Percentiles rank a stretch among this genome's conserved stretches.
Conservation (phyloP, 2,888 invertebrate species). For the Glaucopsyche alexis region DNA sequence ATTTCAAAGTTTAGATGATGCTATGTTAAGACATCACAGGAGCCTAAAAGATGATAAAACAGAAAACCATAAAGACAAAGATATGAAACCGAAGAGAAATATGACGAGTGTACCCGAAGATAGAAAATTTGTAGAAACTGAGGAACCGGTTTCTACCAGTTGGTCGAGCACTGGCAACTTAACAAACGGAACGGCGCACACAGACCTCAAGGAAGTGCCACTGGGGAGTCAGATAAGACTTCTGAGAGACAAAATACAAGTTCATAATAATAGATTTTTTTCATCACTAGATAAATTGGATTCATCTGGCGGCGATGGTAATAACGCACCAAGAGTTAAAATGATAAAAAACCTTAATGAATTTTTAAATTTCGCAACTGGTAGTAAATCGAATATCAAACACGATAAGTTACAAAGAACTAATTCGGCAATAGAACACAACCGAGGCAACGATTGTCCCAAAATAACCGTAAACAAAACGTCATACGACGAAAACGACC, state of each 20-base stretch:
- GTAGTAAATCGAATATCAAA: slow-evolving; percentile 72
- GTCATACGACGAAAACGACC: slow-evolving; percentile 57
- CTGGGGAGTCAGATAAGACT: slow-evolving; percentile 68
- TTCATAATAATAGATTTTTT: slow-evolving; percentile 75
- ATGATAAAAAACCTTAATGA: slow-evolving; percentile 91
- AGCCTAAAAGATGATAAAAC: slow-evolving; percentile 48
- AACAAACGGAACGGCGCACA: slow-evolving; percentile 58
- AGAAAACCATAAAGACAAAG: slow-evolving; percentile 45
- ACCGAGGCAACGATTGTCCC: slow-evolving; percentile 56
- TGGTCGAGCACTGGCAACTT: slow-evolving; percentile 65
- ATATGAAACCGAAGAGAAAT: slow-evolving; percentile 52
- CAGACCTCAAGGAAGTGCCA: slow-evolving; percentile 57
- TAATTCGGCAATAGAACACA: slow-evolving; percentile 59
- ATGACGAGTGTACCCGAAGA: slow-evolving; percentile 70
- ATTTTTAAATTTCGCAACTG: slow-evolving; percentile 87
- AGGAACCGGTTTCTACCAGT: slow-evolving; percentile 44
- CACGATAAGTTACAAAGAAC: slow-evolving; percentile 63
- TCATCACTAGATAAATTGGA: slow-evolving; percentile 81
- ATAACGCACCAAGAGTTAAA: slow-evolving; percentile 65
- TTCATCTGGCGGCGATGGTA: slow-evolving; percentile 56
- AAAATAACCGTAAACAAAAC: slow-evolving; percentile 65
- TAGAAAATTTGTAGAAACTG: slow-evolving; percentile 48
- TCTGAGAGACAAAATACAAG: slow-evolving; percentile 67
- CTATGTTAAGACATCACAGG: slow-evolving; percentile 63
- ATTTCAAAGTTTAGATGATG: slow-evolving; percentile 85